phyloP scores from a whole-genome alignment of 2,888 invertebrate species.

The Imbricaverruca yamaguchii region DNA sequence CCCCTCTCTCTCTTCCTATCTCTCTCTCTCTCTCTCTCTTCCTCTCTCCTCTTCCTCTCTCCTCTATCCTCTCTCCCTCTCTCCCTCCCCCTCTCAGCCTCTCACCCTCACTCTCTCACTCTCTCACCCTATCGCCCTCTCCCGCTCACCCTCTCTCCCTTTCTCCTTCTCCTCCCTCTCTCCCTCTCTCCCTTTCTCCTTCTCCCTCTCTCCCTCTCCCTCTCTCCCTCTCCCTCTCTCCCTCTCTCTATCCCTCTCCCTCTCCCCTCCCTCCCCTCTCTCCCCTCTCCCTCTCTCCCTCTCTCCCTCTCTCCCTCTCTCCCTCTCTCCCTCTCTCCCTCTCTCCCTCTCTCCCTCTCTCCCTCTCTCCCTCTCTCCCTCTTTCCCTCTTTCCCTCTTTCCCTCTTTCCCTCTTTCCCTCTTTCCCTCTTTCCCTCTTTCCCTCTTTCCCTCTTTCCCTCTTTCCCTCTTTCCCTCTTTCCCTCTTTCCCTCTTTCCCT shows the following conservation, averaged over 20 bases:
- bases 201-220: constrained; percentile 24
- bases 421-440: background rate
- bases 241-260: background rate
- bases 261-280: background rate
- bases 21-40: background rate
- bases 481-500: background rate
- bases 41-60: background rate
- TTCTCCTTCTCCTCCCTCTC: background rate
- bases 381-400: background rate
- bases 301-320: background rate
- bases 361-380: background rate
- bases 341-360: background rate
- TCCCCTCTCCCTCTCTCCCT: background rate
- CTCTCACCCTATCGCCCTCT: constrained; percentile 26
- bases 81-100: constrained; percentile 27
- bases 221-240: background rate
- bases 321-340: background rate
- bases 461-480: background rate
- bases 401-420: background rate
- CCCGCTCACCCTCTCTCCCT: constrained; percentile 7
- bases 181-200: background rate
- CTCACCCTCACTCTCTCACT: constrained; percentile 27
- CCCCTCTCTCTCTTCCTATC: background rate
- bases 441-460: background rate
- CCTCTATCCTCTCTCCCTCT: constrained; percentile 23